These are phyloP conservation scores for Neelides sp. DNA, from an alignment of 1,140 invertebrate genomes.

Conservation along the genomic window DNA sequence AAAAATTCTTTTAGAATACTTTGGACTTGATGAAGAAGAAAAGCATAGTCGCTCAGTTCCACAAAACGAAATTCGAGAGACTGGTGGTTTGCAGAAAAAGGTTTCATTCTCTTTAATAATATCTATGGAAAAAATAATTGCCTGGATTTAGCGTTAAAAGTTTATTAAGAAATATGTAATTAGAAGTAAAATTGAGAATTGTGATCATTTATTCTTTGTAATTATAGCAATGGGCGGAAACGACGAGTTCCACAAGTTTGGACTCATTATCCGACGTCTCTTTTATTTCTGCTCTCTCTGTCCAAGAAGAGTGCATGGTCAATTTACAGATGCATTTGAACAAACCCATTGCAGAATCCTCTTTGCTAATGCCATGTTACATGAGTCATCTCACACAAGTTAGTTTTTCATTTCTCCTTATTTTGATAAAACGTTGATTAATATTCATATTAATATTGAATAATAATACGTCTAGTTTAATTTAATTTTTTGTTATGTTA, in stretches of 20 bases:
- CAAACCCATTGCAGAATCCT: conserved; percentile 82
- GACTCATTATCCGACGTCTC: conserved; percentile 41
- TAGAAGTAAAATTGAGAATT: conserved; percentile 9
- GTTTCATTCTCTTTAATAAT: too few species aligned
- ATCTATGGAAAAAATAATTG: too few species aligned
- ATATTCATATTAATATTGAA: not conserved
- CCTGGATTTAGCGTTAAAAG: too few species aligned
- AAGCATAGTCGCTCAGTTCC: too few species aligned
- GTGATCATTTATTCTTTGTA: not conserved
- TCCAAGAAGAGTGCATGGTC: conserved; percentile 82
- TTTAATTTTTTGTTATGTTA: conserved; percentile 2
- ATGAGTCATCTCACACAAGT: conserved; percentile 81
- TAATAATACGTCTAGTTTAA: conserved; percentile 23
- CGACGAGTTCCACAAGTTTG: conserved; percentile 20
- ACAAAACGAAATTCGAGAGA: too few species aligned
- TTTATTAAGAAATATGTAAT: too few species aligned
- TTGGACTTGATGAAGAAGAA: too few species aligned
- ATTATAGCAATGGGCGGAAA: conserved; percentile 1
- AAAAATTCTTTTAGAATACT: too few species aligned
- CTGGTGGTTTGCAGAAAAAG: too few species aligned
- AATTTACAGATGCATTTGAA: conserved; percentile 92
- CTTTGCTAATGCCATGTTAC: conserved; percentile 86
- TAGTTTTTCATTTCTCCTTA: conserved; percentile 27
- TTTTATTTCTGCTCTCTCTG: conserved; percentile 81
- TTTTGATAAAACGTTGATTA: not conserved